Evolutionary conservation across 2,888 invertebrate species (phyloP), one percentile per base, ranked within the genome.

Genomic region (Plutella xylostella): DNA sequence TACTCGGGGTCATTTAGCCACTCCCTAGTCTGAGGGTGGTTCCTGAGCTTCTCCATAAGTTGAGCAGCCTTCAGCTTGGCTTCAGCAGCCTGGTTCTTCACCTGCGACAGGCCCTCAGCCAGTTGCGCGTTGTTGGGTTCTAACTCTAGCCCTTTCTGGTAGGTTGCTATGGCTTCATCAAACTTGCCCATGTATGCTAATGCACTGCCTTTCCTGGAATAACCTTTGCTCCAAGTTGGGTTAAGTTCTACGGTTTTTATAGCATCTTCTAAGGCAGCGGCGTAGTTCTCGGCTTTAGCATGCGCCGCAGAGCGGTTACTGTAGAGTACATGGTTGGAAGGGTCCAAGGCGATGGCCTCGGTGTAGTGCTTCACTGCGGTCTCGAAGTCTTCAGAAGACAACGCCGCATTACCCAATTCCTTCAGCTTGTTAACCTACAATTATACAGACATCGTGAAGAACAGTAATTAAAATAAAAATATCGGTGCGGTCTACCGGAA

Each of bases 231-330:
- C 96, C 96, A 97, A 47, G 89, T 89, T 7, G 94, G 90, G 67
- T 95, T 94, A 14, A 96, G 57, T 40, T 86, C 71, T 7, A 97
- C 86, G 0, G 94, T 94, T 64, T 90, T 90, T 50, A 95, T 91
- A 0, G 96, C 97, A 85, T 97, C 97, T 52, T 89, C 86, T 21
- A 96, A 73, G 0, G 97, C 94, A 49, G 89, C 86, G 2, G 77
- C 68, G 61, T 90, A 96, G 51, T 92, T 88, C 19, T 87, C 89
- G 38, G 89, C 87, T 76, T 95, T 96, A 1, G 94, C 92, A 63
- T 92, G 90, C 5, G 96, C 96, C 5, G 96, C 96, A 1, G 96
- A 96, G 45, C 97, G 88, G 74, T 97, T 97, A 58, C 96, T 96
- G 63, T 86, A 96, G 19, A 97, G 84, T 63, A 97, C 94, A 85